Evolutionary conservation across 2,888 invertebrate genomes (phyloP), one percentile per base, ranked within the genome.

Genomic region (Peribatodes rhomboidaria): DNA sequence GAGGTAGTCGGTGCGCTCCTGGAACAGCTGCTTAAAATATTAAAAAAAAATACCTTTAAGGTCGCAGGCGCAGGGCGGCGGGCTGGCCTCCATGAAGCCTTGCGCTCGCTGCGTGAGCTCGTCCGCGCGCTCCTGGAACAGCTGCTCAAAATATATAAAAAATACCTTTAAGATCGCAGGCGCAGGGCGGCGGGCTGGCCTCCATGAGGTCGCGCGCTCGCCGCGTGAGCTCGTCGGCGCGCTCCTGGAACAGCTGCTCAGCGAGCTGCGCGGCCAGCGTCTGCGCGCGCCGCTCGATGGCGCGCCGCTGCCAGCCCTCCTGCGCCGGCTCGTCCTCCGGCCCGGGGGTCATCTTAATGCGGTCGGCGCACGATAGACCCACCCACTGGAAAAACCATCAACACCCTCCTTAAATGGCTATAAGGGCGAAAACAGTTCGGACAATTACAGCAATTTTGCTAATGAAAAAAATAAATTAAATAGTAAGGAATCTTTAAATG

Each of bases 361-460:
- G 61, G 65, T 91, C 89, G 11, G 84, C 89, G 65, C 92, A 92
- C 1, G 85, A 78, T 50, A 72, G 70, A 14, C 90, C 90, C 35
- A 90, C 81, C 92, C 92, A 92, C 92, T 92, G 60, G 4, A 69
- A 59, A 4, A 31, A 35, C 13, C 9, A 14, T 1, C 0, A 22
- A 7, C n/a, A 42, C 11, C 11, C 1, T 18, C 1, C 16, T 16
- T 14, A n/a, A n/a, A n/a, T n/a, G n/a, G n/a, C n/a, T n/a, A n/a
- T n/a, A n/a, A n/a, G n/a, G n/a, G n/a, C n/a, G n/a, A n/a, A n/a
- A n/a, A n/a, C n/a, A n/a, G n/a, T n/a, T n/a, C n/a, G n/a, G n/a
- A n/a, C n/a, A n/a, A n/a, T n/a, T n/a, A n/a, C n/a, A n/a, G n/a
- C n/a, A n/a, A n/a, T n/a, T n/a, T n/a, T n/a, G n/a, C n/a, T n/a